Percentiles rank a stretch among this genome's conserved stretches.
These are phyloP conservation scores for Spea multiplicata DNA, from an alignment of 2,113 vertebrate genomes.

Conservation along the genomic window DNA sequence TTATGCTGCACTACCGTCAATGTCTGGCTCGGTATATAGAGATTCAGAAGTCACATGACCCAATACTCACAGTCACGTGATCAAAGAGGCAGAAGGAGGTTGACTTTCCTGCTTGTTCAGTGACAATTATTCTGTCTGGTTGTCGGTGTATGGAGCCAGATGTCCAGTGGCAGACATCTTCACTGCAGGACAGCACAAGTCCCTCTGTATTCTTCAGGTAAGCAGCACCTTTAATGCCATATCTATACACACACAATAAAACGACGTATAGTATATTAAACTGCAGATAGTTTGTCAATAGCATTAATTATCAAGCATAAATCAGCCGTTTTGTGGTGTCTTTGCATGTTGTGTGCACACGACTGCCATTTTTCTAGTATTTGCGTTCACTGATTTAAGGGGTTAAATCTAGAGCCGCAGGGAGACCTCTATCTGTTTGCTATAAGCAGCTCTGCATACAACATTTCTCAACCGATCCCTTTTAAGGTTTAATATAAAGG, in stretches of 20 bases:
- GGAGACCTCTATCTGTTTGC: no score
- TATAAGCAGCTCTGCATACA: no score
- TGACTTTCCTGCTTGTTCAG: slow-evolving; percentile 60
- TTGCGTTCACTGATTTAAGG: no score
- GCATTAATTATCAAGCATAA: no score
- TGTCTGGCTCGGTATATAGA: no score
- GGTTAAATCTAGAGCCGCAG: no score
- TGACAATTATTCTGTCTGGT: slow-evolving; percentile 74
- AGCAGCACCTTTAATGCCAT: slow-evolving; percentile 84
- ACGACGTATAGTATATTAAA: neutral
- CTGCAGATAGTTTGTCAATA: no score
- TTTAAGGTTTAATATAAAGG: neutral
- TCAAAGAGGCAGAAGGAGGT: slow-evolving; percentile 80
- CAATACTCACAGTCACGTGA: slow-evolving; percentile 81
- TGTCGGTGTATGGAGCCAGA: slow-evolving; percentile 73
- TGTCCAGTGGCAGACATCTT: slow-evolving; percentile 75
- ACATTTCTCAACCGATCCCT: no score
- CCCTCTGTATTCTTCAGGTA: slow-evolving; percentile 86
- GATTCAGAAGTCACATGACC: neutral
- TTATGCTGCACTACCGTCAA: no score
- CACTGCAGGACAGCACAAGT: slow-evolving; percentile 68
- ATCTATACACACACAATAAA: slow-evolving; percentile 62
- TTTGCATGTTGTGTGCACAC: no score
- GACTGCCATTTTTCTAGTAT: no score
- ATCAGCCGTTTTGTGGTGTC: no score